Conservation (phyloP, 1,140 invertebrate species). For the Prorops nasuta region DNA sequence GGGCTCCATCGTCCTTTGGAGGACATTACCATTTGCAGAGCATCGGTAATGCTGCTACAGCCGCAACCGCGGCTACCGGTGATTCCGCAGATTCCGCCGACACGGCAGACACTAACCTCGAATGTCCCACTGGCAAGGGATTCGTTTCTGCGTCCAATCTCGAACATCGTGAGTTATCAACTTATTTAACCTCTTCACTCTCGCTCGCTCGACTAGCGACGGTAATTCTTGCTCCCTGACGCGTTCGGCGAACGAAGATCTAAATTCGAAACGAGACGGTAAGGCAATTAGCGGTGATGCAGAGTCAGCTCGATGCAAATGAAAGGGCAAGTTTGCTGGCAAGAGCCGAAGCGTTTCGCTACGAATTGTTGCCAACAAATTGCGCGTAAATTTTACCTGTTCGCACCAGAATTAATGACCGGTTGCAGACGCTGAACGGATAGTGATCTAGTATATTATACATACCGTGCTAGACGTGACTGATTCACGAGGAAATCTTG, state of each 20-base stretch:
- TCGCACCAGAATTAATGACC: conserved; percentile 27
- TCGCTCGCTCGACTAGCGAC: background rate
- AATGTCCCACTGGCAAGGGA: conserved; percentile 33
- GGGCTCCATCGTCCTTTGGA: conserved; percentile 54
- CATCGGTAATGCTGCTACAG: conserved; percentile 26
- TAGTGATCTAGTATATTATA: conserved; percentile 16
- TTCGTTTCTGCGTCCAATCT: conserved; percentile 36
- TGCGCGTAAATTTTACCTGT: conserved; percentile 32
- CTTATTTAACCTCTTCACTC: background rate
- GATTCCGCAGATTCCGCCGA: conserved; percentile 13
- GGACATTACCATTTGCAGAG: conserved; percentile 54
- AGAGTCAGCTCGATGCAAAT: too few species aligned
- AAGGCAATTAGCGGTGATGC: too few species aligned
- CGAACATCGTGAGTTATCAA: conserved; percentile 42
- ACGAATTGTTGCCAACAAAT: conserved; percentile 30
- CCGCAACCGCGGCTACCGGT: background rate
- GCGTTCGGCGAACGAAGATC: background rate
- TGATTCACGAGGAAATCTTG: too few species aligned
- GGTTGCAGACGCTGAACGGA: conserved; percentile 9
- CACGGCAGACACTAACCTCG: conserved; percentile 43
- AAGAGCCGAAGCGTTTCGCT: background rate
- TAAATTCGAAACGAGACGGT: too few species aligned
- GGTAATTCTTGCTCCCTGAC: background rate
- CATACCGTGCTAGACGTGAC: too few species aligned
- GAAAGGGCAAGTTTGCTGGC: too few species aligned